These are phyloP conservation scores for Xenopus petersii DNA, from an alignment of 2,797 vertebrate species.

Conservation along the genomic window DNA sequence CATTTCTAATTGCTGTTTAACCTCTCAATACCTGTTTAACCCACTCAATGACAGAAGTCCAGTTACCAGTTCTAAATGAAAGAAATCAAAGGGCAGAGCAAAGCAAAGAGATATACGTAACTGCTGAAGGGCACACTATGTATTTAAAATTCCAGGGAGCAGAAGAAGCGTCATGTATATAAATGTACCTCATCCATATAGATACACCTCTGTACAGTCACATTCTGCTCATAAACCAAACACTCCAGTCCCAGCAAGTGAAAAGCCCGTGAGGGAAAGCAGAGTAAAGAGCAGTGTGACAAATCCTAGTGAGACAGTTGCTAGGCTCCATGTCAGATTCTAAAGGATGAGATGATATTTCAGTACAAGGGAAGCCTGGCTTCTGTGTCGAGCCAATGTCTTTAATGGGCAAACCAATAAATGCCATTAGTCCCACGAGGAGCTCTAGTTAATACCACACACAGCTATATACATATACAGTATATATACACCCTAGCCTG, in stretches of 20 bases:
- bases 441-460: slow-evolving; percentile 41
- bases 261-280: slow-evolving; percentile 43
- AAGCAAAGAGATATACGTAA: too few relatives aligned
- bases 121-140: too few relatives aligned
- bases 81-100: too few relatives aligned
- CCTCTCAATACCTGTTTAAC: too few relatives aligned
- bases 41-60: too few relatives aligned
- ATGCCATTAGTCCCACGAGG: slow-evolving; percentile 21
- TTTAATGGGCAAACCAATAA: slow-evolving; percentile 49
- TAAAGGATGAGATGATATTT: slow-evolving; percentile 45
- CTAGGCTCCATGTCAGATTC: slow-evolving; percentile 52
- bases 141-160: too few relatives aligned
- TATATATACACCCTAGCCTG: not conserved
- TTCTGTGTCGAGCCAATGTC: slow-evolving; percentile 35
- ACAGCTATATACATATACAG: not conserved
- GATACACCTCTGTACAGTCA: slow-evolving; percentile 10
- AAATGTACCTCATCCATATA: too few relatives aligned
- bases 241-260: slow-evolving; percentile 12
- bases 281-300: slow-evolving; percentile 50
- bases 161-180: too few relatives aligned
- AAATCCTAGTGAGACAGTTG: slow-evolving; percentile 48
- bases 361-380: slow-evolving; percentile 41
- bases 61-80: too few relatives aligned
- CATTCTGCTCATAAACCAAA: slow-evolving; percentile 38
- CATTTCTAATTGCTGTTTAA: too few relatives aligned